Conservation (phyloP, 2,888 invertebrate species). For the Melipona bicolor region DNA sequence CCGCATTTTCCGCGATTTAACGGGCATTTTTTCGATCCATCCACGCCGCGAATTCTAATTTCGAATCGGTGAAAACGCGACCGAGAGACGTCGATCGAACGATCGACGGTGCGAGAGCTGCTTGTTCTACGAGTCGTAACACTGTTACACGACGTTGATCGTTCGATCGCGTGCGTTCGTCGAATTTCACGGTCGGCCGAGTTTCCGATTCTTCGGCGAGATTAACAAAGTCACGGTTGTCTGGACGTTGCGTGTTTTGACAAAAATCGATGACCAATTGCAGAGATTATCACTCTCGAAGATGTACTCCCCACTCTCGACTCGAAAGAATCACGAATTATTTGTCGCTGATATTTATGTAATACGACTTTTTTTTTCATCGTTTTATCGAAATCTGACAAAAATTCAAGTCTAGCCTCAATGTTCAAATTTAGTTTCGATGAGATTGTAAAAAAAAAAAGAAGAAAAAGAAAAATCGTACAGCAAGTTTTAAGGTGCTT, state of each 20-base stretch:
- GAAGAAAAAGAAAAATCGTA: no score
- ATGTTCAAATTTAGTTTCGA: no score
- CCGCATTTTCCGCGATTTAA: constrained; percentile 14
- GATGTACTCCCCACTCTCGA: neutral
- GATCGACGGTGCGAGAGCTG: neutral
- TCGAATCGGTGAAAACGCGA: neutral
- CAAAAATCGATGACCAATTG: neutral
- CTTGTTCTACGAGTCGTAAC: neutral
- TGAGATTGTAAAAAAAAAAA: no score
- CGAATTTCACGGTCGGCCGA: constrained; percentile 16
- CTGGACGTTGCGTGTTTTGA: neutral
- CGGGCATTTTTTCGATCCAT: constrained; percentile 4
- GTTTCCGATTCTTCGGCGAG: neutral
- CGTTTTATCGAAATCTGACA: no score
- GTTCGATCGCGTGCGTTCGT: constrained; percentile 17
- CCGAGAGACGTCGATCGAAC: neutral
- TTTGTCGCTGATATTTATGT: neutral
- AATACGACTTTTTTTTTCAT: no score
- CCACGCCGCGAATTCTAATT: constrained; percentile 29
- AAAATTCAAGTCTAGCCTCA: no score
- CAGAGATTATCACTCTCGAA: neutral
- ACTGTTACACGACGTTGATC: neutral
- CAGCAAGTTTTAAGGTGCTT: no score
- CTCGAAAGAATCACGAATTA: neutral
- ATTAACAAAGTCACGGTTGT: neutral